These are phyloP conservation scores for Heliconius melpomene DNA, from an alignment of 1,140 invertebrate genomes.

Conservation along the genomic window DNA sequence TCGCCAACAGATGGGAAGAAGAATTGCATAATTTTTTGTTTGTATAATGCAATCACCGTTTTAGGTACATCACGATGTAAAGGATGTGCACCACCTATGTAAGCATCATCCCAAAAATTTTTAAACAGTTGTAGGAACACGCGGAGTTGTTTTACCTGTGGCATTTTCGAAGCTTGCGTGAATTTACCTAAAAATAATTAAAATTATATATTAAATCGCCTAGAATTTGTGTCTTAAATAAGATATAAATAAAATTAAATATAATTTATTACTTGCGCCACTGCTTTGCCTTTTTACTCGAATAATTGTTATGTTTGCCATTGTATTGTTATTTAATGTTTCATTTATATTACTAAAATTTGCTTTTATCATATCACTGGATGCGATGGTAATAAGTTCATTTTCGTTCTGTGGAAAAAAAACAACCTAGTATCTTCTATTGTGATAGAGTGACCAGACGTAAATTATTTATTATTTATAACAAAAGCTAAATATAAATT, in stretches of 20 bases:
- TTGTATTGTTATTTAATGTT: slow-evolving; percentile 3
- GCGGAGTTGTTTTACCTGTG: slow-evolving; percentile 49
- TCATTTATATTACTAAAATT: background rate
- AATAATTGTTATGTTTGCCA: slow-evolving; percentile 24
- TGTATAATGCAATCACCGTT: slow-evolving; percentile 40
- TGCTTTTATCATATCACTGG: background rate
- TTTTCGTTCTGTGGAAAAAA: background rate
- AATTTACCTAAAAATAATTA: slow-evolving; percentile 48
- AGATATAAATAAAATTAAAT: background rate
- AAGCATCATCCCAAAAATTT: slow-evolving; percentile 41
- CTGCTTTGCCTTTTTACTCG: slow-evolving; percentile 38
- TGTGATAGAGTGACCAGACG: too few species aligned
- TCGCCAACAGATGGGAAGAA: slow-evolving; percentile 49
- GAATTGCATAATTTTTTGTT: slow-evolving; percentile 45
- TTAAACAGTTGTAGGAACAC: slow-evolving; percentile 50
- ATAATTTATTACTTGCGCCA: slow-evolving; percentile 29
- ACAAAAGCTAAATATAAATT: too few species aligned
- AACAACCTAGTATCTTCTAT: too few species aligned
- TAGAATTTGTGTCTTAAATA: background rate
- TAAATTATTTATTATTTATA: too few species aligned
- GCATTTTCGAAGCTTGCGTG: slow-evolving; percentile 47
- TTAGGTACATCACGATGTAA: slow-evolving; percentile 50
- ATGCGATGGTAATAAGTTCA: background rate
- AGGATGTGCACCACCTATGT: slow-evolving; percentile 50
- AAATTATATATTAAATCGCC: background rate